phyloP scores from a whole-genome alignment of 2,113 vertebrate genomes.

The Thymallus thymallus region DNA sequence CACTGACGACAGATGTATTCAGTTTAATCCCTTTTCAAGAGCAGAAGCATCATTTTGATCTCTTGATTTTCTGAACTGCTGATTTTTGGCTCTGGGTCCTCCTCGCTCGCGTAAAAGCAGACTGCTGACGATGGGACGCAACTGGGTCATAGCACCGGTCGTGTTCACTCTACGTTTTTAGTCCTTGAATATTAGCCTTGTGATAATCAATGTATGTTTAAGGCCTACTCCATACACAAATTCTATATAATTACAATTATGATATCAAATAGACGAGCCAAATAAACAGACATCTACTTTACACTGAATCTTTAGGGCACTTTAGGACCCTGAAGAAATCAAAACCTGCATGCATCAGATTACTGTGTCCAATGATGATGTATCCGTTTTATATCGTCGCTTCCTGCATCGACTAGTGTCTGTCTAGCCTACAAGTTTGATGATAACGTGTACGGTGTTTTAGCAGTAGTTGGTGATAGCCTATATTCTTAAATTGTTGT shows the following conservation, averaged over 20 bases:
- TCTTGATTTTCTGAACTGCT: slow-evolving; percentile 73
- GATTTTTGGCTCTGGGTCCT: slow-evolving; percentile 67
- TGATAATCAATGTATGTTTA: too few relatives aligned
- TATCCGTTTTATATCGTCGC: slow-evolving; percentile 42
- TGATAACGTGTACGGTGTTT: too few relatives aligned
- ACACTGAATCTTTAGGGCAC: too few relatives aligned
- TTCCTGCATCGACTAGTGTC: slow-evolving; percentile 41
- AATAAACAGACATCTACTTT: too few relatives aligned
- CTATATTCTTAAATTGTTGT: too few relatives aligned
- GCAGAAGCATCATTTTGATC: slow-evolving; percentile 76
- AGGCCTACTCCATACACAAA: too few relatives aligned
- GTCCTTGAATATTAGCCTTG: too few relatives aligned
- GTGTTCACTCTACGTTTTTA: rapidly evolving
- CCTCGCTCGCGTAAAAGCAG: slow-evolving; percentile 46
- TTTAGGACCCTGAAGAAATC: slow-evolving; percentile 50
- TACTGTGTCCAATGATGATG: slow-evolving; percentile 30
- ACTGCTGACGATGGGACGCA: slow-evolving; percentile 50
- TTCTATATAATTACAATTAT: too few relatives aligned
- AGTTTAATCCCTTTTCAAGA: slow-evolving; percentile 73
- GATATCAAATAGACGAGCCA: too few relatives aligned
- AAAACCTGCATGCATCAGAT: slow-evolving; percentile 27
- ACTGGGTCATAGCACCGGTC: slow-evolving; percentile 67
- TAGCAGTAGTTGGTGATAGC: too few relatives aligned
- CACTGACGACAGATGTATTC: slow-evolving; percentile 69
- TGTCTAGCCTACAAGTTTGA: too few relatives aligned